Evolutionary conservation across 2,113 vertebrate species (phyloP).

Genomic region (Chascanopsetta lugubris): DNA sequence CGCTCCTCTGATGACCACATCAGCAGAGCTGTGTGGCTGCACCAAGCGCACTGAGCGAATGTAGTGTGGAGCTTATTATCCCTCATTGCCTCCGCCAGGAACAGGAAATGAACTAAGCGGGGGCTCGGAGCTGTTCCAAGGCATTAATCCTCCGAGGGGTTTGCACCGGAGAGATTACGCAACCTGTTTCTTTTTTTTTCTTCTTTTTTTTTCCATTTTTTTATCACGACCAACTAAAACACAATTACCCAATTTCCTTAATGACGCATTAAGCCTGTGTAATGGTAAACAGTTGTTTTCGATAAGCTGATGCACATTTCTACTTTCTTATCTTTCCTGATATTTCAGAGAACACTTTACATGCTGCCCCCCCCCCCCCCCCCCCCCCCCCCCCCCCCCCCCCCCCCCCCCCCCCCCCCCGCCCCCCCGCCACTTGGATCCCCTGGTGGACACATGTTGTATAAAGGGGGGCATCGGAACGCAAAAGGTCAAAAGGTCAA

Average conservation of each 20-base stretch:
- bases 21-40: constrained; percentile 52
- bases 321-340: too few relatives aligned
- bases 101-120: constrained; percentile 79
- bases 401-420: too few relatives aligned
- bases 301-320: constrained; percentile 31
- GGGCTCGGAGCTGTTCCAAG: constrained; percentile 52
- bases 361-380: too few relatives aligned
- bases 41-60: constrained; percentile 53
- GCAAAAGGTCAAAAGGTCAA: too few relatives aligned
- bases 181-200: too few relatives aligned
- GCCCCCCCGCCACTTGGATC: too few relatives aligned
- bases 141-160: constrained; percentile 55
- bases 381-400: too few relatives aligned
- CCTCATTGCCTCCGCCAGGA: constrained; percentile 69
- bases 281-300: constrained; percentile 65
- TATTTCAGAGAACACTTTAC: constrained; percentile 1
- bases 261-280: constrained; percentile 48
- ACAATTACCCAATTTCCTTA: constrained; percentile 68
- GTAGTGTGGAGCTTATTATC: constrained; percentile 68
- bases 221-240: constrained; percentile 72
- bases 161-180: constrained; percentile 59
- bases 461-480: too few relatives aligned
- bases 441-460: too few relatives aligned
- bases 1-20: constrained; percentile 48
- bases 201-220: too few relatives aligned